Evolutionary conservation across 2,888 invertebrate genomes (phyloP), one percentile per base, ranked within the genome.

Genomic region (Scrobipalpa costella): DNA sequence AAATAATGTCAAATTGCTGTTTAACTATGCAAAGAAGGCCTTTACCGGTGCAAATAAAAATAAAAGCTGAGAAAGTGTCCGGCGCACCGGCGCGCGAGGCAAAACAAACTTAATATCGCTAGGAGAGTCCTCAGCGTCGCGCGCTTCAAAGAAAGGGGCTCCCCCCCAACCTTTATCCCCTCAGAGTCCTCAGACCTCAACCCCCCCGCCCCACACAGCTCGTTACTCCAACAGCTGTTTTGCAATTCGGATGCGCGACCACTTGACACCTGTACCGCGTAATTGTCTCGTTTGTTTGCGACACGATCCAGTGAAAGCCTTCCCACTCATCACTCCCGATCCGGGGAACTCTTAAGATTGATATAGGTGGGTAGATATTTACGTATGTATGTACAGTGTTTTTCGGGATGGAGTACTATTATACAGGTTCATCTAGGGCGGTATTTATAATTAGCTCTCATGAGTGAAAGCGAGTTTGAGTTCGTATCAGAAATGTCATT

Each of bases 81-180:
- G 38, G 27, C 1, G 27, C 62, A n/a, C 47, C 47, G 59, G 19
- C 19, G 57, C n/a, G 21, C 74, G 75, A 75, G 73, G 69, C 81
- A 79, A 77, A 80, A 80, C 83, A 81, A 84, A 85, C 84, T 79
- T 75, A 81, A 80, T 80, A 79, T 80, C 71, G 68, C 60, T 38
- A 57, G 63, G 73, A 75, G 73, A 71, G 73, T 68, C 73, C 75
- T 71, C 73, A 15, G 13, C 55, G 47, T 61, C 63, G 62, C 19
- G 44, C 55, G 60, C 61, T 61, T 57, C 63, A 64, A 55, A 64
- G 62, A 55, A 55, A 33, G 17, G 17, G 63, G 19, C 62, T 57
- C 61, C 63, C 64, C 60, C 50, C 60, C 49, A 15, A 47, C 15
- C 50, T 64, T 52, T 27, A 27, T 5, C 27, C 15, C 47, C 36